A percentile compares a stretch with the other conserved stretches of the same genome.
Evolutionary conservation across 2,888 invertebrate species (phyloP).

Genomic region (Bugula neritina): DNA sequence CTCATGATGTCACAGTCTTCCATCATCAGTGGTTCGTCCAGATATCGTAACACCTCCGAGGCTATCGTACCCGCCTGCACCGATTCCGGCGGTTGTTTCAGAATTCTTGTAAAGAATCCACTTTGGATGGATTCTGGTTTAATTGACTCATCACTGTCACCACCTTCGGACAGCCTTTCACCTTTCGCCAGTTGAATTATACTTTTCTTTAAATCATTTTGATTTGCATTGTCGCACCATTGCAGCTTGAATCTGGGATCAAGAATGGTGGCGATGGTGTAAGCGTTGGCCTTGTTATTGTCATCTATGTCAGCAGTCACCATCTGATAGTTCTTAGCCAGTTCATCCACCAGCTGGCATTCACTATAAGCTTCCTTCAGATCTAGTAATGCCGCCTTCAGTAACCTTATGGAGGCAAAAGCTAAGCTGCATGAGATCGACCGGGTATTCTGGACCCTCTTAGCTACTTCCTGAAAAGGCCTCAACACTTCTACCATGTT

Average conservation of each 20-base stretch:
- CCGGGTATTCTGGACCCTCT: neutral
- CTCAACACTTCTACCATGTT: slow-evolving; percentile 4
- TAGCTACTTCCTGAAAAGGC: slow-evolving; percentile 20
- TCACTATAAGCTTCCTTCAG: neutral
- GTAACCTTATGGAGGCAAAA: slow-evolving; percentile 11
- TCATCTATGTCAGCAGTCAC: neutral
- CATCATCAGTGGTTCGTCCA: slow-evolving; percentile 8
- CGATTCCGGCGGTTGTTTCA: slow-evolving; percentile 22
- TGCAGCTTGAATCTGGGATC: slow-evolving; percentile 21
- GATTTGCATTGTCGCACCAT: slow-evolving; percentile 4
- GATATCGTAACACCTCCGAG: neutral
- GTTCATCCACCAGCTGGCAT: neutral
- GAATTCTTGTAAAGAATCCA: slow-evolving; percentile 22
- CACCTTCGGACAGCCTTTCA: neutral
- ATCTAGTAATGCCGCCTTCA: slow-evolving; percentile 1
- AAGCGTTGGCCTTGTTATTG: neutral
- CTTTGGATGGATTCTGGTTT: neutral
- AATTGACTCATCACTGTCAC: neutral
- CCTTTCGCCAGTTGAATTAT: neutral
- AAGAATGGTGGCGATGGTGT: slow-evolving; percentile 12
- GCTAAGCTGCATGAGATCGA: slow-evolving; percentile 11
- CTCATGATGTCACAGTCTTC: slow-evolving; percentile 15
- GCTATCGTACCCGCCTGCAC: slow-evolving; percentile 1
- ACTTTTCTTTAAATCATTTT: slow-evolving; percentile 10
- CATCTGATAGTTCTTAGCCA: neutral